Conservation (phyloP, 2,113 vertebrate genomes). For the Anas platyrhynchos region DNA sequence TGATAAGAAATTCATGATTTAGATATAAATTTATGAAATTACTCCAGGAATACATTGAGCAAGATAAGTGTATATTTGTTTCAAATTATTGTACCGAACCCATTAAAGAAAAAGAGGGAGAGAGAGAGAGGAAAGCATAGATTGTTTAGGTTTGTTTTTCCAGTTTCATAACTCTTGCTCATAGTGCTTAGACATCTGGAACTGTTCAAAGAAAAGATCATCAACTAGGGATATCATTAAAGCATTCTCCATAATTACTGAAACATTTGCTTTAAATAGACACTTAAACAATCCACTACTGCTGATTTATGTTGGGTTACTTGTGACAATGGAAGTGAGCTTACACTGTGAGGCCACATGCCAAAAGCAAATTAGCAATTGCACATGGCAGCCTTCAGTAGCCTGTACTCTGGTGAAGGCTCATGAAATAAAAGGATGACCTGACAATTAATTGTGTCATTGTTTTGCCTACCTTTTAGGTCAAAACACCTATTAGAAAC, state of each 20-base stretch:
- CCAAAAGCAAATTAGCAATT: conserved; percentile 12
- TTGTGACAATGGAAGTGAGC: conserved; percentile 42
- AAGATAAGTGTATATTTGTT: conserved; percentile 42
- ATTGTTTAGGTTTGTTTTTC: conserved; percentile 51
- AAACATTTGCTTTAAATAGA: conserved; percentile 69
- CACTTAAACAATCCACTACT: conserved; percentile 46
- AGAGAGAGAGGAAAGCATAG: conserved; percentile 17
- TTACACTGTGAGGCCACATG: not conserved
- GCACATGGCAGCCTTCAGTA: not conserved
- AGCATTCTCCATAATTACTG: conserved; percentile 46
- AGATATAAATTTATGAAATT: conserved; percentile 42
- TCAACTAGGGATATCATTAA: conserved; percentile 69
- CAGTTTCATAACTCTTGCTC: not conserved
- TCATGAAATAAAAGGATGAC: not conserved
- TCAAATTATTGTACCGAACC: conserved; percentile 37
- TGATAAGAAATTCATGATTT: conserved; percentile 53
- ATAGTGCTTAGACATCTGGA: conserved; percentile 70
- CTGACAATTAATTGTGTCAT: not conserved
- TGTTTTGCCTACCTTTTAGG: not conserved
- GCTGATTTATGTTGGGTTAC: conserved; percentile 20
- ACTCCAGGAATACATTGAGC: conserved; percentile 42
- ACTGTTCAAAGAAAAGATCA: conserved; percentile 66
- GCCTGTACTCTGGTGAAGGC: not conserved
- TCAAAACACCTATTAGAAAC: not conserved
- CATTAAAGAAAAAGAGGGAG: not conserved